Base-by-base conservation (phyloP, 2,888 invertebrate species). In the Nomada goodeniana region DNA sequence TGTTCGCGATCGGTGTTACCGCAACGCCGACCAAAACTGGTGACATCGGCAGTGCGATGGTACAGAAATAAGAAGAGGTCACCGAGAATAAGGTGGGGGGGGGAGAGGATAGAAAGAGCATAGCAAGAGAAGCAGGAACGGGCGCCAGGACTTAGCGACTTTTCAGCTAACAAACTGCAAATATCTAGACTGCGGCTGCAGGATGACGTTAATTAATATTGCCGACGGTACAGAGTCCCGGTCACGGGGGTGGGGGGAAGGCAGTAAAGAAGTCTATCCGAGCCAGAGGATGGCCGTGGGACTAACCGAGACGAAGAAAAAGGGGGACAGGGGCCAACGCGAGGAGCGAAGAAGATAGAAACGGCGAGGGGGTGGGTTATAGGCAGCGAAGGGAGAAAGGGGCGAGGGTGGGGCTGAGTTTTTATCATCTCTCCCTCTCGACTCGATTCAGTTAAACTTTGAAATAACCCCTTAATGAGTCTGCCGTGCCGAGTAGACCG, bases 391-490 rank as follows among this genome's bases (percentile, higher is more conserved):
- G 52, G 36, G 75, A 20, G 63, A 59, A 61, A 61, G 47, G 71
- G 60, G 50, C 77, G 65, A 70, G 79, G 80, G 76, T 75, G 81
- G 82, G 84, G 84, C 86, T 69, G 87, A 88, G 87, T 89, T 89
- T 89, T 88, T 86, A 86, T 89, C 87, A 84, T 88, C 87, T 87
- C 87, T 87, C 76, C 82, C 87, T 87, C 88, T 89, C 87, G 85
- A 85, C 91, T 90, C 88, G 87, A 92, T 92, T 90, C 90, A 89
- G 90, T 91, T 92, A 91, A 91, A 91, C 91, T 92, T 92, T 91
- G 88, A 91, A 92, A 92, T 92, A 92, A 92, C 91, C 90, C 90
- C 90, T 91, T 91, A 91, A 92, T 92, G 91, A 92, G 90, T 89
- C 91, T 89, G 90, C 90, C 89, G 88, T 90, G 88, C 87, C 86